Conservation (phyloP, 2,797 vertebrate species). For the Leucoraja ocellata region DNA sequence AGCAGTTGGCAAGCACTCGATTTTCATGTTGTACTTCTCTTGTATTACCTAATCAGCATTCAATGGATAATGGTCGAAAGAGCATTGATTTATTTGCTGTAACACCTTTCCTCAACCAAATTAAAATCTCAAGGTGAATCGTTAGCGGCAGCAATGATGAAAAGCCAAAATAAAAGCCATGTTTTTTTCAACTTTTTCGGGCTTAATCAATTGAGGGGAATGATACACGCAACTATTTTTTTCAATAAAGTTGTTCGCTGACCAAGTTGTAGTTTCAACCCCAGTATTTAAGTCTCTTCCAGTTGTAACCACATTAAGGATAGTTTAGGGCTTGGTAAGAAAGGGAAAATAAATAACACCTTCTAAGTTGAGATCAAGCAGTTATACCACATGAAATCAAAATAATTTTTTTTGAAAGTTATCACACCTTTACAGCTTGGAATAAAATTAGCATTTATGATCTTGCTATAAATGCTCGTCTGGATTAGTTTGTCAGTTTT, state of each 20-base stretch:
- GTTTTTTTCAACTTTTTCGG: neutral
- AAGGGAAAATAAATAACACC: neutral
- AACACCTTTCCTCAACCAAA: neutral
- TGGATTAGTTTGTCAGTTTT: neutral
- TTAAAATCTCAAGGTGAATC: neutral
- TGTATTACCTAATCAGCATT: neutral
- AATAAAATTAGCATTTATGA: neutral
- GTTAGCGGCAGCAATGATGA: neutral
- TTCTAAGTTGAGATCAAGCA: neutral
- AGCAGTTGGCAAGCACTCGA: neutral
- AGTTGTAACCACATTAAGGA: no score
- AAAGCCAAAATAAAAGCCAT: neutral
- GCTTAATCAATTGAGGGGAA: neutral
- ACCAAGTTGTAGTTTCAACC: neutral
- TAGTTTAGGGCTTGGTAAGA: neutral
- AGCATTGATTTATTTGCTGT: neutral
- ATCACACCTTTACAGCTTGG: neutral
- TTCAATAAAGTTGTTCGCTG: neutral
- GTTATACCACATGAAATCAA: neutral
- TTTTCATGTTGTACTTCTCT: no score
- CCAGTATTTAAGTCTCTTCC: neutral
- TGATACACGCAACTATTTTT: neutral
- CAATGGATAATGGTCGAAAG: neutral
- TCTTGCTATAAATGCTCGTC: neutral
- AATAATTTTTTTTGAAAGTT: neutral